Evolutionary conservation across 1,140 invertebrate species (phyloP).

Genomic region (Euschistus heros): DNA sequence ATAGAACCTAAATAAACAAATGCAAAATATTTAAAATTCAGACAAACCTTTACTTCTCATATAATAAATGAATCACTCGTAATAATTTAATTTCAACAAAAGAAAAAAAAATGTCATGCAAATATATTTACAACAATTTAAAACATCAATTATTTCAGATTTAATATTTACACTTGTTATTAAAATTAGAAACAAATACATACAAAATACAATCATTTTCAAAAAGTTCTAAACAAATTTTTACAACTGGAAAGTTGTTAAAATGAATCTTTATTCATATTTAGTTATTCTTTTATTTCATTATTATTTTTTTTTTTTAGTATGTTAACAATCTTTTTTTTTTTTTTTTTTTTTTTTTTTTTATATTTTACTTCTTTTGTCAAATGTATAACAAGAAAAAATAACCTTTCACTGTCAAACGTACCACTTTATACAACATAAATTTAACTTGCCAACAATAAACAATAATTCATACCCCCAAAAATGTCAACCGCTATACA

Average conservation of each 20-base stretch:
- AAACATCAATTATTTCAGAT: not conserved
- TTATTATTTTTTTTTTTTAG: not conserved
- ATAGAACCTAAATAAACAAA: not conserved
- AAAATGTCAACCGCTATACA: too few species aligned
- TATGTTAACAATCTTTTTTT: too few species aligned
- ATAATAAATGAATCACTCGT: not conserved
- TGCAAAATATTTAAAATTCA: not conserved
- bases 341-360: too few species aligned
- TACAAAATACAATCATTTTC: not conserved
- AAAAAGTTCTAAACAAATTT: not conserved
- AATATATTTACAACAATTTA: conserved; percentile 1
- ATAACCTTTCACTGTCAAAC: too few species aligned
- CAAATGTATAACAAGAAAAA: too few species aligned
- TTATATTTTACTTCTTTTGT: too few species aligned
- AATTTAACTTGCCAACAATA: too few species aligned
- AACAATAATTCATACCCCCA: too few species aligned
- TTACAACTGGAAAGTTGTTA: not conserved
- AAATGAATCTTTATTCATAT: not conserved
- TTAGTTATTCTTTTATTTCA: not conserved
- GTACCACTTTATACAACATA: too few species aligned
- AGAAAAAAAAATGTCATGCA: conserved; percentile 2
- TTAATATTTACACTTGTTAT: conserved; percentile 1
- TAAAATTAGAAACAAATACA: conserved; percentile 5
- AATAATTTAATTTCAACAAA: not conserved
- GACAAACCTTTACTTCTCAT: not conserved